phyloP scores from a whole-genome alignment of 2,888 invertebrate genomes.

The Chorisops tibialis region DNA sequence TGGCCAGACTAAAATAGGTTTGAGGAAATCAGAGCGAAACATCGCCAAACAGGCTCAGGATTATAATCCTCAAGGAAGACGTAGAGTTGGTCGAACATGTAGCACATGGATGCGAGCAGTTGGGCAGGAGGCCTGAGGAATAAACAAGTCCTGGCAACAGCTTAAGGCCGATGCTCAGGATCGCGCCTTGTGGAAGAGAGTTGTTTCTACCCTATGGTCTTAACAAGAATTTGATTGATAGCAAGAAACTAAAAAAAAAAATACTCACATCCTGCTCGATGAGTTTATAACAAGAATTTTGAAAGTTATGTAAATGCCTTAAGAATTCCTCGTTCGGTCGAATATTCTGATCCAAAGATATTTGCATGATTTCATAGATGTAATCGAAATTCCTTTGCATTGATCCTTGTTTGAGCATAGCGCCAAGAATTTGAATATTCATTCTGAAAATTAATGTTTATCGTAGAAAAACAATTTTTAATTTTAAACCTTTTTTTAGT shows the following conservation, averaged over 20 bases:
- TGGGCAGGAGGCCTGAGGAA: no score
- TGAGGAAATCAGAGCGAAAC: no score
- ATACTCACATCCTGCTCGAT: conserved; percentile 55
- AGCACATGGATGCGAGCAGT: no score
- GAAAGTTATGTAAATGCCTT: conserved; percentile 61
- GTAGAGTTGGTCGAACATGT: no score
- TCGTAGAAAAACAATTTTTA: neutral
- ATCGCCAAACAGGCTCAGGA: no score
- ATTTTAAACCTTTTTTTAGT: conserved; percentile 18
- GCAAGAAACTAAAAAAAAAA: neutral
- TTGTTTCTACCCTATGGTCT: no score
- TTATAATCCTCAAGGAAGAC: no score
- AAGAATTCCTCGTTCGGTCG: conserved; percentile 61
- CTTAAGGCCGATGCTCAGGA: no score
- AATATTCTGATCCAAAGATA: conserved; percentile 60
- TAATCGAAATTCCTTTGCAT: conserved; percentile 61
- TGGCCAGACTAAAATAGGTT: no score
- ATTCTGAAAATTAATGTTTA: conserved; percentile 55
- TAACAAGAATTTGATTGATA: no score
- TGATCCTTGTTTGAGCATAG: conserved; percentile 67
- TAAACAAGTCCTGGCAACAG: no score
- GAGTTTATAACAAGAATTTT: conserved; percentile 56
- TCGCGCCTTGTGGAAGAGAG: no score
- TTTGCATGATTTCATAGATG: conserved; percentile 65
- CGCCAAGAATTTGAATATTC: conserved; percentile 72